Evolutionary conservation across 2,113 vertebrate genomes (phyloP).

Genomic region (Cheirogaleus medius): DNA sequence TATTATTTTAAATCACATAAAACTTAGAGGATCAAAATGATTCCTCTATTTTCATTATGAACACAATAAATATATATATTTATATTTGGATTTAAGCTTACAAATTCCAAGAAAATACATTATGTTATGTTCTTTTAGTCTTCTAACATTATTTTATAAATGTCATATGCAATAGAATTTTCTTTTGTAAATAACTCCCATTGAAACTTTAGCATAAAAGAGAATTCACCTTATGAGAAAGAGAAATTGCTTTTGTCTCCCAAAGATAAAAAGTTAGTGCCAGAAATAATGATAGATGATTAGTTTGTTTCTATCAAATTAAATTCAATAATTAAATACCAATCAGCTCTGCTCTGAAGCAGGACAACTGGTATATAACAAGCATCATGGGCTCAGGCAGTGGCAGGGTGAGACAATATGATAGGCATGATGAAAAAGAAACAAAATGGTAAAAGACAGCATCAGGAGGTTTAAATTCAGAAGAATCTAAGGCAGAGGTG

Average conservation of each 20-base stretch:
- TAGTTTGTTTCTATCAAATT: neutral
- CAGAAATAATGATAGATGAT: neutral
- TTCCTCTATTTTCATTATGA: neutral
- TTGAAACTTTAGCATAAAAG: neutral
- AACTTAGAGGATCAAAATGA: neutral
- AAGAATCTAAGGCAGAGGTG: neutral
- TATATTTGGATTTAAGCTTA: constrained; percentile 11
- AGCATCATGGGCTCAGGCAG: neutral
- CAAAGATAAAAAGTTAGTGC: neutral
- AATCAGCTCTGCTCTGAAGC: neutral
- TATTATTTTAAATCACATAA: neutral
- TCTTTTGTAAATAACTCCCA: neutral
- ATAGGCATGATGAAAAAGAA: neutral
- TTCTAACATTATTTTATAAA: constrained; percentile 17
- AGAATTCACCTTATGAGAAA: neutral
- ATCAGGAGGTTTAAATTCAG: neutral
- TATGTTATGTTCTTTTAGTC: neutral
- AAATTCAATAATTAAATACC: neutral
- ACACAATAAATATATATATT: neutral
- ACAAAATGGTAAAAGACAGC: neutral
- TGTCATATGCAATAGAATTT: neutral
- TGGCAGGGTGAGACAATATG: neutral
- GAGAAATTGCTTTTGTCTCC: neutral
- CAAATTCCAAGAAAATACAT: neutral
- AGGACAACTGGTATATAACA: neutral